Conservation (phyloP, 2,888 invertebrate species). For the Epiperipatus broadwayi region DNA sequence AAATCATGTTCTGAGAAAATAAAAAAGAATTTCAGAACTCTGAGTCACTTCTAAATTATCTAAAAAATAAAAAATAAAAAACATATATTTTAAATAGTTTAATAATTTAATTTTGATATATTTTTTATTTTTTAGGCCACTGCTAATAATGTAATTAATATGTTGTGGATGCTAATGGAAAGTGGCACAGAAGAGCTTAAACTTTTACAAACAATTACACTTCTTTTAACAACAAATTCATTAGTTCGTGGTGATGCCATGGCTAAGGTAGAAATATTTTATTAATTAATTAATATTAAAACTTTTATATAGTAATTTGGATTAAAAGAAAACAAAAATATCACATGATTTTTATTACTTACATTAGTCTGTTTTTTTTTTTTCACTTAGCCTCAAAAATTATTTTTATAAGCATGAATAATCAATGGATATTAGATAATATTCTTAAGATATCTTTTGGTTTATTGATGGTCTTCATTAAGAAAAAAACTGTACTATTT, state of each 20-base stretch:
- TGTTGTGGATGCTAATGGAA: constrained; percentile 81
- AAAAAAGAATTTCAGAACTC: too few relatives aligned
- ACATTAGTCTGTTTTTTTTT: too few relatives aligned
- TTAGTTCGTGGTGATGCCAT: constrained; percentile 83
- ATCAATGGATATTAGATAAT: too few relatives aligned
- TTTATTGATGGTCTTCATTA: too few relatives aligned
- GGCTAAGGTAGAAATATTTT: constrained; percentile 80
- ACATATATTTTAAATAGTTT: background rate
- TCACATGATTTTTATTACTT: too few relatives aligned
- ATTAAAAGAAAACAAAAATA: constrained; percentile 1
- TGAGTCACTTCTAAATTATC: too few relatives aligned
- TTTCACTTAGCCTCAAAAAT: too few relatives aligned
- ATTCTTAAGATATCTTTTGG: too few relatives aligned
- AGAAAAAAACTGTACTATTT: too few relatives aligned
- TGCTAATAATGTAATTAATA: constrained; percentile 75
- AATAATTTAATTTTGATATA: constrained; percentile 32
- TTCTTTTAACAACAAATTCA: constrained; percentile 82
- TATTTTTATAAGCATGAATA: too few relatives aligned
- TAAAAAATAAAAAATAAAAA: constrained; percentile 36
- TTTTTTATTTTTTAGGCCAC: constrained; percentile 67
- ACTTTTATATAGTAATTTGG: constrained; percentile 7
- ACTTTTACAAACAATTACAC: constrained; percentile 80
- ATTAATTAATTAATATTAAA: constrained; percentile 23
- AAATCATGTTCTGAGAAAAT: constrained; percentile 10
- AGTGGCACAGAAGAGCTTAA: constrained; percentile 85